These are phyloP conservation scores for Tauraco hartlaubi DNA, from an alignment of 2,797 vertebrate species.

Conservation along the genomic window DNA sequence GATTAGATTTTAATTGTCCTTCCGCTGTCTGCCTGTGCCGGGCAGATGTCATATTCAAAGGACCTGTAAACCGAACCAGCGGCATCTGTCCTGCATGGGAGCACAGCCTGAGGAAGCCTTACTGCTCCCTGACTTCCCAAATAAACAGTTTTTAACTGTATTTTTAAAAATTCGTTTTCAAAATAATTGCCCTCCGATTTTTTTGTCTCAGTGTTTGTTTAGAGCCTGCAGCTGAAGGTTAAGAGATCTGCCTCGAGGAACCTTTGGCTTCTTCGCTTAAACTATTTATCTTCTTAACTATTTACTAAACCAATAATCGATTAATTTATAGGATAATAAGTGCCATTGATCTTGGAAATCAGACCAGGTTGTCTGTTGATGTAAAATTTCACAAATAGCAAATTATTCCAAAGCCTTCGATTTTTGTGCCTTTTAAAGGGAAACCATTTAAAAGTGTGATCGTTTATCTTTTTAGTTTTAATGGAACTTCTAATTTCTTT, in stretches of 20 bases:
- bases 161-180: slow-evolving; percentile 59
- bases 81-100: slow-evolving; percentile 69
- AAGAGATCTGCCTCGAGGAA: neutral
- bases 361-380: neutral
- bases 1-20: slow-evolving; percentile 34
- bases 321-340: slow-evolving; percentile 19
- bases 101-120: slow-evolving; percentile 26
- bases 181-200: slow-evolving; percentile 5
- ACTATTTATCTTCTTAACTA: slow-evolving; percentile 51
- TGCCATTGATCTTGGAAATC: slow-evolving; percentile 32
- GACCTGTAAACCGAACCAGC: slow-evolving; percentile 46
- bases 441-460: neutral
- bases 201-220: neutral
- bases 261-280: slow-evolving; percentile 28
- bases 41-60: slow-evolving; percentile 72
- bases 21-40: slow-evolving; percentile 22
- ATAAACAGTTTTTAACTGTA: slow-evolving; percentile 15
- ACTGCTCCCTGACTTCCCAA: slow-evolving; percentile 44
- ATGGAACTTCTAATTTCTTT: neutral
- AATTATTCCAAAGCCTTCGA: neutral
- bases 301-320: slow-evolving; percentile 45
- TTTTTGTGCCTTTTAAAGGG: neutral
- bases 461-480: neutral
- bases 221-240: neutral
- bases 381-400: neutral